Percentiles rank a stretch among this genome's conserved stretches.
Conservation (phyloP, 2,113 vertebrate species). For the Crotalus helleri region DNA sequence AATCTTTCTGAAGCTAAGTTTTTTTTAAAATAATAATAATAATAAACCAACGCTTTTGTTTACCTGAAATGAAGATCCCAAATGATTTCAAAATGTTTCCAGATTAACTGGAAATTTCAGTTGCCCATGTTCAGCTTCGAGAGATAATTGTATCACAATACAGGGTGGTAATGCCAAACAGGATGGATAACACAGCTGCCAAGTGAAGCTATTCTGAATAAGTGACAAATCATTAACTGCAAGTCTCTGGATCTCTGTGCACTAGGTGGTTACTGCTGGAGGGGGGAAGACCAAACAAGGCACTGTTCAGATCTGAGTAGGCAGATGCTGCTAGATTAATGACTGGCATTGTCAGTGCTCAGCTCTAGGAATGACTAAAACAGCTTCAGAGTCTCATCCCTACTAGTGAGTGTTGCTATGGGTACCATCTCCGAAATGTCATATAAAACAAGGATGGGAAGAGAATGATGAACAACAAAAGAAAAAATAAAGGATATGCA, state of each 20-base stretch:
- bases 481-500: slow-evolving; percentile 46
- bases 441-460: slow-evolving; percentile 47
- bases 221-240: slow-evolving; percentile 69
- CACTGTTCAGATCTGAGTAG: slow-evolving; percentile 56
- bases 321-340: slow-evolving; percentile 61
- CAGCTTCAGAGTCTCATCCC: slow-evolving; percentile 45
- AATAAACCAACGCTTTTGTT: slow-evolving; percentile 5
- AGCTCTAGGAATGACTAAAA: slow-evolving; percentile 39
- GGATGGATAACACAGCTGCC: slow-evolving; percentile 65
- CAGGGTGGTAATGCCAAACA: slow-evolving; percentile 54
- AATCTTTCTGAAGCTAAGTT: background rate
- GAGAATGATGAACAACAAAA: slow-evolving; percentile 59
- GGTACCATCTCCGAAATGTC: slow-evolving; percentile 72
- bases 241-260: slow-evolving; percentile 62
- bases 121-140: slow-evolving; percentile 39
- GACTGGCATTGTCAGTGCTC: slow-evolving; percentile 63
- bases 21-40: background rate
- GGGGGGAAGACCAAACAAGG: slow-evolving; percentile 56
- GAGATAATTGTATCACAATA: slow-evolving; percentile 55
- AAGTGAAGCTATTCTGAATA: slow-evolving; percentile 64
- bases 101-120: slow-evolving; percentile 59
- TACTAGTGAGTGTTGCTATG: slow-evolving; percentile 70
- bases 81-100: slow-evolving; percentile 26
- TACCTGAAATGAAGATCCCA: slow-evolving; percentile 26
- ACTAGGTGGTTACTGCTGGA: slow-evolving; percentile 56